Evolutionary conservation across 1,140 invertebrate genomes (phyloP).

Genomic region (Lineus longissimus): DNA sequence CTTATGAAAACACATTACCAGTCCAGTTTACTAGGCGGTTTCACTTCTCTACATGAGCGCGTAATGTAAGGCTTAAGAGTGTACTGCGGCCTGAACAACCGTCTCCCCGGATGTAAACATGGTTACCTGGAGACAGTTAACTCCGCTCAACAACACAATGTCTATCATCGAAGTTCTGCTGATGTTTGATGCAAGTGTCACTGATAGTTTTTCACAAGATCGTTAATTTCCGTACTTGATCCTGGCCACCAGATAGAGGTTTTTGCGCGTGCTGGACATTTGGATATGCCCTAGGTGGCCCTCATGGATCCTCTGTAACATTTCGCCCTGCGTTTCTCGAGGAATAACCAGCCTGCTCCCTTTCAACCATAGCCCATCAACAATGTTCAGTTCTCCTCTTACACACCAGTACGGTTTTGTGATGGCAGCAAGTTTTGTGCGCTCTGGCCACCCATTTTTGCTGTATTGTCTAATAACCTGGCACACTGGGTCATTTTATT

Average conservation of each 20-base stretch:
- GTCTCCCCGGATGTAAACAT: no score
- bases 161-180: no score
- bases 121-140: no score
- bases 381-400: conserved; percentile 5
- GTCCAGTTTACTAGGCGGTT: no score
- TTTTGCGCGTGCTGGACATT: conserved; percentile 18
- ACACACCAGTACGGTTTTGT: conserved; percentile 10
- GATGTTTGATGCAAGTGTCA: conserved; percentile 7
- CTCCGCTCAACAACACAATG: no score
- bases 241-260: conserved; percentile 23
- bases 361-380: conserved; percentile 10
- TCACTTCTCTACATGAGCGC: no score
- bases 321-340: background rate
- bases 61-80: no score
- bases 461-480: background rate
- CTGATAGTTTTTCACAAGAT: conserved; percentile 8
- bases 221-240: conserved; percentile 7
- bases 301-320: conserved; percentile 16
- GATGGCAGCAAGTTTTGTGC: background rate
- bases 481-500: conserved; percentile 12
- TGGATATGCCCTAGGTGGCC: conserved; percentile 17
- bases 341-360: conserved; percentile 9
- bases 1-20: no score
- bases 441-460: conserved; percentile 9
- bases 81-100: no score